These are phyloP conservation scores for Trogon melanurus DNA, from an alignment of 2,113 vertebrate species.

Conservation along the genomic window DNA sequence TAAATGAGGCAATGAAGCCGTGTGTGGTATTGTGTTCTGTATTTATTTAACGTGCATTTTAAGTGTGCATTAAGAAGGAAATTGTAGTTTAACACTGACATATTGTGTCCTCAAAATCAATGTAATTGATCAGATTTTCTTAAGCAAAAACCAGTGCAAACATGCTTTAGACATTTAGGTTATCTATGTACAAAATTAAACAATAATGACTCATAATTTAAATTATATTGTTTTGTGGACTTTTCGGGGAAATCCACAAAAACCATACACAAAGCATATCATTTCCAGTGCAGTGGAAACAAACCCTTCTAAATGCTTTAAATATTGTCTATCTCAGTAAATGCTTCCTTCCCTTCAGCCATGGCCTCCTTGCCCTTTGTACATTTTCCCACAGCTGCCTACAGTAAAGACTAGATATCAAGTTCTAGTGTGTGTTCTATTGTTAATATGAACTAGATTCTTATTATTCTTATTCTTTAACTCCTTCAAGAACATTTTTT, in stretches of 20 bases:
- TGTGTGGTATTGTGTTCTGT: neutral
- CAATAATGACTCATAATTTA: neutral
- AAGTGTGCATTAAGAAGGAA: conserved; percentile 6
- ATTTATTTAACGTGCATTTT: conserved; percentile 1
- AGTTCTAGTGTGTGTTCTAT: neutral
- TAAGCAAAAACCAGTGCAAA: neutral
- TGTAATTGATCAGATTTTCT: conserved; percentile 17
- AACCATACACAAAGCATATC: neutral
- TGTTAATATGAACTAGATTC: neutral
- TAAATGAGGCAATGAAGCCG: neutral
- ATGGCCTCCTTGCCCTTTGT: neutral
- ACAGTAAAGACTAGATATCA: neutral
- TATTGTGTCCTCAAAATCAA: conserved; percentile 41
- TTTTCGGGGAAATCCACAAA: neutral
- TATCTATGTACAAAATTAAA: conserved; percentile 42
- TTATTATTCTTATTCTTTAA: neutral
- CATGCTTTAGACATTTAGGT: neutral
- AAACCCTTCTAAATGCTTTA: neutral
- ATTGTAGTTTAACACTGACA: conserved; percentile 11
- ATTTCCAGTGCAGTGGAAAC: conserved; percentile 1
- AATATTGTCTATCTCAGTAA: neutral
- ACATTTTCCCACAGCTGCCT: neutral
- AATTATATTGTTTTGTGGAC: neutral
- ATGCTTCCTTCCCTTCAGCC: neutral
- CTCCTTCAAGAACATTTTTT: neutral